Conservation (phyloP, 2,113 vertebrate species). For the Clarias batrachus region DNA sequence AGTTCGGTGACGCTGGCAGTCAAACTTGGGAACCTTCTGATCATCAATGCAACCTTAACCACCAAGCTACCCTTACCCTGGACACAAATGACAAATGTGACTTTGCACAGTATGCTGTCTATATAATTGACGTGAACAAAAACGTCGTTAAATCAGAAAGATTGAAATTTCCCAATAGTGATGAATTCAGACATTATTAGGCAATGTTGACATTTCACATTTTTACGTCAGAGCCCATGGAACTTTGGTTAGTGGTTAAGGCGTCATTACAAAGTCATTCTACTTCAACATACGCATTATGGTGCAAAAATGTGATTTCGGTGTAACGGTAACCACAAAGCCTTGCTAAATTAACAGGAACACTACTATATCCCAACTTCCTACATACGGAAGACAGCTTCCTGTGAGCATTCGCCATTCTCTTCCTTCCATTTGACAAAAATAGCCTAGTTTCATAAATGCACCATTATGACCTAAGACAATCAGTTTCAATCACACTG, state of each 20-base stretch:
- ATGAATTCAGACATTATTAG: not conserved
- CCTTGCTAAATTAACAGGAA: conserved; percentile 58
- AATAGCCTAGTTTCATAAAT: not conserved
- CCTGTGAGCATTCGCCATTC: conserved; percentile 16
- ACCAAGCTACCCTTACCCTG: too few relatives aligned
- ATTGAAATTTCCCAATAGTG: not conserved
- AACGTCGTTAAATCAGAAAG: not conserved
- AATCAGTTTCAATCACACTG: conserved; percentile 40
- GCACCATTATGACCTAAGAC: not conserved
- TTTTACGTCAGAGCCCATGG: not conserved
- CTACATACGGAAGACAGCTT: conserved; percentile 50
- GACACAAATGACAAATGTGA: not conserved
- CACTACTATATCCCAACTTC: conserved; percentile 65
- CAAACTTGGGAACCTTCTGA: too few relatives aligned
- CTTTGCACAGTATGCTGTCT: not conserved
- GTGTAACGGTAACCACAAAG: conserved; percentile 28
- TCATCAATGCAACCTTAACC: too few relatives aligned
- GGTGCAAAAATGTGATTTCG: not conserved
- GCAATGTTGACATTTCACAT: not conserved
- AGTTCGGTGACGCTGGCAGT: too few relatives aligned
- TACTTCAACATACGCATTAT: not conserved
- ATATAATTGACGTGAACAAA: not conserved
- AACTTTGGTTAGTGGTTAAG: not conserved
- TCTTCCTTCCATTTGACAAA: not conserved
- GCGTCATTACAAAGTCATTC: not conserved